A percentile compares a stretch with the other conserved stretches of the same genome.
phyloP scores from a whole-genome alignment of 2,113 vertebrate genomes.

The Lagopus muta region DNA sequence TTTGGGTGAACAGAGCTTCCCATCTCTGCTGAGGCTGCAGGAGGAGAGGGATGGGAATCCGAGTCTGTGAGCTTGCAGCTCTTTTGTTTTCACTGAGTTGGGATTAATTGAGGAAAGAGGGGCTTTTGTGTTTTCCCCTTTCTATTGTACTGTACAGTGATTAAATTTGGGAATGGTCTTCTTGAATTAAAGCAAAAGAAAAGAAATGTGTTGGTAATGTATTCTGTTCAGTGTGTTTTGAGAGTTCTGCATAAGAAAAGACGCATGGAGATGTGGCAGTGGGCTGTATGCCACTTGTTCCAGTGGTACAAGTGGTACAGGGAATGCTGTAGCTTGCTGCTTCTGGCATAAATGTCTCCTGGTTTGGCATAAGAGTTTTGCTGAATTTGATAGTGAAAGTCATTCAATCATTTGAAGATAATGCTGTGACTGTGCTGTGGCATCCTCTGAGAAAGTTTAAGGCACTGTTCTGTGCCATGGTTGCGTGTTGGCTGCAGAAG shows the following conservation, averaged over 20 bases:
- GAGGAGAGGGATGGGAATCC: not conserved
- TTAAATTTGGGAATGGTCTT: not conserved
- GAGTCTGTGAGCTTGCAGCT: not conserved
- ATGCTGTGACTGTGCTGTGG: not conserved
- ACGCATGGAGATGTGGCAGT: not conserved
- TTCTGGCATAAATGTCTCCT: not conserved
- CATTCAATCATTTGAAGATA: not conserved
- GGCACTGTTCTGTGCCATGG: not conserved
- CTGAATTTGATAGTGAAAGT: not conserved
- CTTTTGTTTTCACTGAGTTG: not conserved
- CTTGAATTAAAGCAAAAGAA: not conserved
- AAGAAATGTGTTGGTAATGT: not conserved
- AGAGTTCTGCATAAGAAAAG: not conserved
- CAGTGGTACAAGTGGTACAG: not conserved
- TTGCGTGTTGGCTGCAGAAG: not conserved
- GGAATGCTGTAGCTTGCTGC: not conserved
- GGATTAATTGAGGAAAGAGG: not conserved
- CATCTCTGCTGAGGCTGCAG: not conserved
- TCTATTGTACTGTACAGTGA: not conserved
- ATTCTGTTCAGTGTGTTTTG: not conserved
- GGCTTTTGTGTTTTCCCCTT: not conserved
- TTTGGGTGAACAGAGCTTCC: not conserved
- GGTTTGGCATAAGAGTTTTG: not conserved
- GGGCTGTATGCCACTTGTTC: not conserved
- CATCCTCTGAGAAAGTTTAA: not conserved